Evolutionary conservation across 2,113 vertebrate species (phyloP).

Genomic region (Cromileptes altivelis): DNA sequence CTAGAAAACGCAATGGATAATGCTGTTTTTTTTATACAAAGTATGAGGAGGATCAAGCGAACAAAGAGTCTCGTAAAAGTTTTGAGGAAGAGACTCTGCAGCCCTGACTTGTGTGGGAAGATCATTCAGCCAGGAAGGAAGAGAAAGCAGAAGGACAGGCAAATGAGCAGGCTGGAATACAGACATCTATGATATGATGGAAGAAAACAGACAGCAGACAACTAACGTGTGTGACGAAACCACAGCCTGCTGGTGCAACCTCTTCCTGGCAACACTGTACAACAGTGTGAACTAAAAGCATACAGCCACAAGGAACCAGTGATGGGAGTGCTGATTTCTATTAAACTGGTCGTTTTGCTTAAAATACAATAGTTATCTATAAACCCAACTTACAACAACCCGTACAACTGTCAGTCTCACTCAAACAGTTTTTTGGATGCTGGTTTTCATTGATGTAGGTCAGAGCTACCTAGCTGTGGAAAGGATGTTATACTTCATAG

Average conservation of each 20-base stretch:
- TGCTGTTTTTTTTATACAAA: background rate
- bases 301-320: background rate
- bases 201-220: slow-evolving; percentile 18
- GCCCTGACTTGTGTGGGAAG: slow-evolving; percentile 20
- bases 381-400: no score
- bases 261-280: slow-evolving; percentile 3
- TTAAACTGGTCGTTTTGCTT: no score
- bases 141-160: background rate
- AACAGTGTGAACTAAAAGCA: background rate
- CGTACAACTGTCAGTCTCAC: no score
- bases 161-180: slow-evolving; percentile 5
- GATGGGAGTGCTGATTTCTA: no score
- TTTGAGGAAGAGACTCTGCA: slow-evolving; percentile 11
- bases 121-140: background rate
- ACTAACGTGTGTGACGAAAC: slow-evolving; percentile 14
- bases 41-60: background rate
- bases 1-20: background rate
- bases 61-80: background rate
- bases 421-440: no score
- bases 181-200: background rate
- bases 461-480: no score
- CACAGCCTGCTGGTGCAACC: slow-evolving; percentile 9
- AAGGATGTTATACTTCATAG: no score
- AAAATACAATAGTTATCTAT: no score
- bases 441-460: no score